Base-by-base conservation (phyloP, 2,888 invertebrate species). In the Invenusta paracnida region DNA sequence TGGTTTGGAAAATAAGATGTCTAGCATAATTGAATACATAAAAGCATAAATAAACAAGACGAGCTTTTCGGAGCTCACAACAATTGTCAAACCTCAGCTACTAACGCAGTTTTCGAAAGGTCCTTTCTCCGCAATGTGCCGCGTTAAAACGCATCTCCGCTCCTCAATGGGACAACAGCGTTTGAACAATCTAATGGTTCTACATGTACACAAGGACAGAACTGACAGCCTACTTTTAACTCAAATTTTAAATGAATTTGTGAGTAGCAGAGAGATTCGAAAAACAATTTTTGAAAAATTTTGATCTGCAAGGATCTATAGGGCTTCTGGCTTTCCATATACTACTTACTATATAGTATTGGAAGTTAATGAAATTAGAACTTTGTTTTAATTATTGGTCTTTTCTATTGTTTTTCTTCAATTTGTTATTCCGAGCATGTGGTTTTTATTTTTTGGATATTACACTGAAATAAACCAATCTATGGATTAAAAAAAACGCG, bases 31-130 rank as follows among this genome's bases (percentile, higher is more conserved):
- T 23, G 73, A 73, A 73, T 73, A 73, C 73, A 5, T 73, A 73
- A 73, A 5, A 73, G 73, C 23, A 13, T 2, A 73, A 73, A 73
- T 23, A 73, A 73, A 5, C 73, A 73, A 23, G 73, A 73, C 73
- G 27, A 73, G 5, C 11, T 73, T 73, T 25, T 73, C 73, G 27
- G 73, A 73, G 73, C 73, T 73, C 73, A 73, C 73, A 73, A 73
- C 73, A 73, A 73, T 25, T n/a, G 27, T 73, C 27, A 73, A 73
- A 73, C 73, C 23, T 73, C 73, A 73, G 73, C 73, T 73, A 73
- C 27, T 73, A 73, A 73, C 23, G 27, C 73, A 73, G 73, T 73
- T 73, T 73, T 23, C 17, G 27, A 73, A 13, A 73, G 27, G 23
- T 25, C 73, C n/a, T 73, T 73, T 73, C 27, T 73, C 48, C 48